Evolutionary conservation across 2,113 vertebrate species (phyloP).

Genomic region (Cryptomyrus ogoouensis): DNA sequence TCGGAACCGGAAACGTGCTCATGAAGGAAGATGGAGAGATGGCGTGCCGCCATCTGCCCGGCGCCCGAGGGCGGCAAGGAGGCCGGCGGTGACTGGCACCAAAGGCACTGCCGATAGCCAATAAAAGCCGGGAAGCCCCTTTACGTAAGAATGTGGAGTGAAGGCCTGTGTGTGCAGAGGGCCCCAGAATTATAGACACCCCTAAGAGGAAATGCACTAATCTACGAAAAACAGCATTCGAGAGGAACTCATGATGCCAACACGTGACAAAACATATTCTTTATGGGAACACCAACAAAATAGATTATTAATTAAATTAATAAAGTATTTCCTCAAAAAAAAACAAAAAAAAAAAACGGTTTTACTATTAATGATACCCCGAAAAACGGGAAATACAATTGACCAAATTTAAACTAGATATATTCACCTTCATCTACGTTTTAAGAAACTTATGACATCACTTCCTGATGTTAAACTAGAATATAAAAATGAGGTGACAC

Average conservation of each 20-base stretch:
- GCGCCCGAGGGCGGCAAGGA: no score
- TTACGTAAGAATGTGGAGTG: no score
- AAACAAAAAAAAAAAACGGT: no score
- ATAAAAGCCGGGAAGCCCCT: no score
- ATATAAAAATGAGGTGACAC: not conserved
- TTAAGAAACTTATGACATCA: not conserved
- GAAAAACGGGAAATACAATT: not conserved
- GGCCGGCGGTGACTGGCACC: no score
- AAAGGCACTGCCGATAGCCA: no score
- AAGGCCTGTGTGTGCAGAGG: not conserved
- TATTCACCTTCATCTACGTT: not conserved
- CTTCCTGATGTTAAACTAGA: not conserved
- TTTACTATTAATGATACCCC: not conserved
- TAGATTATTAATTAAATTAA: no score
- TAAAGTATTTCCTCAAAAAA: not conserved
- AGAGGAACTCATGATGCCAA: not conserved
- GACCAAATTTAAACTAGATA: not conserved
- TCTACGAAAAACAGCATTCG: not conserved
- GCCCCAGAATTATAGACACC: not conserved
- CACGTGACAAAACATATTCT: not conserved
- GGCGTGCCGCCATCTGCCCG: no score
- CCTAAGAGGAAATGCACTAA: not conserved
- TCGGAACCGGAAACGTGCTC: not conserved
- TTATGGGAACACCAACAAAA: not conserved
- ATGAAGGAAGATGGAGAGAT: not conserved